Conservation (phyloP, 2,797 vertebrate species). For the Setipinna tenuifilis region DNA sequence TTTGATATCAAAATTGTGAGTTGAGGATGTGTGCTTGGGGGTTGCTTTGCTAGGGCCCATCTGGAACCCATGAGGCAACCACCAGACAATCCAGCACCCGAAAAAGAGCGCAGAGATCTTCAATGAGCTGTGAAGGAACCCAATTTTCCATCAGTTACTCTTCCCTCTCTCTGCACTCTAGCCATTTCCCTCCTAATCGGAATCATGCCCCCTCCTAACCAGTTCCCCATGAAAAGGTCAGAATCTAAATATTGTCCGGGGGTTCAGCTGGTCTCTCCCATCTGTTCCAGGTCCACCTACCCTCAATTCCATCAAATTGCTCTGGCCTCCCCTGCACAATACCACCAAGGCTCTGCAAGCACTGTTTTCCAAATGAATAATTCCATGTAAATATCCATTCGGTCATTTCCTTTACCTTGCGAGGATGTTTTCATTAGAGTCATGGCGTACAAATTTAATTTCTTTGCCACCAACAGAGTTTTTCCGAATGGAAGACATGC, state of each 20-base stretch:
- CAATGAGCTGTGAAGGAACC: slow-evolving; percentile 84
- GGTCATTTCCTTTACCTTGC: slow-evolving; percentile 61
- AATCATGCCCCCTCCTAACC: slow-evolving; percentile 45
- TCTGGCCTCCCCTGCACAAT: slow-evolving; percentile 46
- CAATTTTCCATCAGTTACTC: slow-evolving; percentile 78
- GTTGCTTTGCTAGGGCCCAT: slow-evolving; percentile 63
- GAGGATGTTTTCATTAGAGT: slow-evolving; percentile 57
- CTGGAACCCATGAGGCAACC: slow-evolving; percentile 80
- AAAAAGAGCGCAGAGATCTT: slow-evolving; percentile 69
- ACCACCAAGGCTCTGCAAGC: slow-evolving; percentile 49
- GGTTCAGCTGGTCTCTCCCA: slow-evolving; percentile 39
- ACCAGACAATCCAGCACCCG: slow-evolving; percentile 69
- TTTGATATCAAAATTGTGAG: slow-evolving; percentile 38
- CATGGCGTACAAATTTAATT: slow-evolving; percentile 56
- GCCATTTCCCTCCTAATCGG: slow-evolving; percentile 60
- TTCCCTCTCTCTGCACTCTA: slow-evolving; percentile 61
- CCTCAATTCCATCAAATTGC: slow-evolving; percentile 63
- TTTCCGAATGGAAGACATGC: slow-evolving; percentile 58
- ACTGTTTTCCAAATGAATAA: slow-evolving; percentile 65
- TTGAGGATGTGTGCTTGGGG: slow-evolving; percentile 17
- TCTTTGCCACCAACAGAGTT: slow-evolving; percentile 68
- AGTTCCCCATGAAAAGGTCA: slow-evolving; percentile 48
- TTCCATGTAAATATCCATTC: slow-evolving; percentile 66
- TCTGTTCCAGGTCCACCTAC: slow-evolving; percentile 32
- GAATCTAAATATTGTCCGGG: slow-evolving; percentile 43